These are phyloP conservation scores for Luperina testacea DNA, from an alignment of 2,888 invertebrate genomes.

Conservation along the genomic window DNA sequence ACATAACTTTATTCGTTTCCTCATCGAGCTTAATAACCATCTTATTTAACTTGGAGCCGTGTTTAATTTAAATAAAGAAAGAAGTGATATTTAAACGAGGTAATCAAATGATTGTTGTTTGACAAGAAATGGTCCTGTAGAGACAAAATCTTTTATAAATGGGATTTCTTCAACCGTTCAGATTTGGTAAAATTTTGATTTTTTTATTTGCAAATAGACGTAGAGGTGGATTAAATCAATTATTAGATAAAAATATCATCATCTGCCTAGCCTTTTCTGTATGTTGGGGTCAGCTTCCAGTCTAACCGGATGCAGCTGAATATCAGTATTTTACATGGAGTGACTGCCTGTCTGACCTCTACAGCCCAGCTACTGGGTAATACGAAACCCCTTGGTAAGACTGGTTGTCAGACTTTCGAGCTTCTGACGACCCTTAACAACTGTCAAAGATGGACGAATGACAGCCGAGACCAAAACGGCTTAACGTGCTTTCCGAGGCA, in stretches of 20 bases:
- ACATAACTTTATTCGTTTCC: constrained; percentile 80
- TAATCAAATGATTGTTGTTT: constrained; percentile 36
- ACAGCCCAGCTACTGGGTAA: too few species aligned
- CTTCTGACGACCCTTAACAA: not conserved
- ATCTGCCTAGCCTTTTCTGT: not conserved
- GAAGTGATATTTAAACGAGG: constrained; percentile 48
- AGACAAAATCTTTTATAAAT: not conserved
- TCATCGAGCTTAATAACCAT: constrained; percentile 76
- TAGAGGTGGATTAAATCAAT: not conserved
- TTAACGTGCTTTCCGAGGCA: not conserved
- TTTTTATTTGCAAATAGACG: not conserved
- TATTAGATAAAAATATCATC: not conserved
- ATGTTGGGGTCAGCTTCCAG: not conserved
- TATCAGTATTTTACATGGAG: not conserved
- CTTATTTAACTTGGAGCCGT: constrained; percentile 69
- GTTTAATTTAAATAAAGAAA: constrained; percentile 67
- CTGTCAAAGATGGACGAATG: too few species aligned
- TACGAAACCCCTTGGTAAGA: not conserved
- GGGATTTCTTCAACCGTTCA: not conserved
- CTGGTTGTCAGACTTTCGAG: not conserved
- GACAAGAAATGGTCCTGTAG: constrained; percentile 5
- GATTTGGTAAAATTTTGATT: not conserved
- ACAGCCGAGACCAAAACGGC: not conserved
- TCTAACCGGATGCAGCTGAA: not conserved
- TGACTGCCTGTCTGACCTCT: not conserved